phyloP scores from a whole-genome alignment of 2,888 invertebrate genomes.

The Chloromyia formosa region DNA sequence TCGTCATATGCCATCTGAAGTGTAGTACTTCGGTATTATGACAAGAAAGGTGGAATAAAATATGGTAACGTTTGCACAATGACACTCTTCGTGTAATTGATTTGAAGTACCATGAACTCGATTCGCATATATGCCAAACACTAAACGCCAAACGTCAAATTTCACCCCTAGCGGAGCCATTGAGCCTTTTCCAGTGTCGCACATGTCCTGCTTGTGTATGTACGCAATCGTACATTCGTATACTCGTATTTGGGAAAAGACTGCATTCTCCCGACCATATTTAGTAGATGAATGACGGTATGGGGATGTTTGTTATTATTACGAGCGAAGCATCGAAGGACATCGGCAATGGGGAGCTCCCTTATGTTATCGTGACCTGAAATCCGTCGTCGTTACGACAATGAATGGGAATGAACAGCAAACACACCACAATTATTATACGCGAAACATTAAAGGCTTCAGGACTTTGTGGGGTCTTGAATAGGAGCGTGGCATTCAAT shows the following conservation, averaged over 20 bases:
- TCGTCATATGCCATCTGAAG: too few species aligned
- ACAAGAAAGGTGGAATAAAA: constrained; percentile 14
- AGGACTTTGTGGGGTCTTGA: not conserved
- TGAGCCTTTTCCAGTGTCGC: not conserved
- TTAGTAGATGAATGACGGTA: not conserved
- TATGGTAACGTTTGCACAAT: constrained; percentile 45
- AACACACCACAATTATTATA: constrained; percentile 34
- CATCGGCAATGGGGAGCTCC: not conserved
- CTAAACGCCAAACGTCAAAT: constrained; percentile 27
- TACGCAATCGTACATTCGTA: too few species aligned
- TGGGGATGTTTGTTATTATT: constrained; percentile 16
- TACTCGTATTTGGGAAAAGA: too few species aligned
- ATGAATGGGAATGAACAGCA: constrained; percentile 18
- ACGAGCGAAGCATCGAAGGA: not conserved
- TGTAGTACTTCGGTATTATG: not conserved
- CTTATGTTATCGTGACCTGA: constrained; percentile 17
- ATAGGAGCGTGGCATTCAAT: not conserved
- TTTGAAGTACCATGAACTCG: constrained; percentile 47
- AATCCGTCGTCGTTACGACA: constrained; percentile 6
- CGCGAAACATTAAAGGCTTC: constrained; percentile 29
- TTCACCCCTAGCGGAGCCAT: constrained; percentile 9
- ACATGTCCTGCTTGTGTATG: not conserved
- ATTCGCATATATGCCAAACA: constrained; percentile 44
- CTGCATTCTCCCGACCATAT: not conserved
- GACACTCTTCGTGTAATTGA: constrained; percentile 47